A percentile compares a stretch with the other conserved stretches of the same genome.
Conservation (phyloP, 2,888 invertebrate genomes). For the Erynnis tages region DNA sequence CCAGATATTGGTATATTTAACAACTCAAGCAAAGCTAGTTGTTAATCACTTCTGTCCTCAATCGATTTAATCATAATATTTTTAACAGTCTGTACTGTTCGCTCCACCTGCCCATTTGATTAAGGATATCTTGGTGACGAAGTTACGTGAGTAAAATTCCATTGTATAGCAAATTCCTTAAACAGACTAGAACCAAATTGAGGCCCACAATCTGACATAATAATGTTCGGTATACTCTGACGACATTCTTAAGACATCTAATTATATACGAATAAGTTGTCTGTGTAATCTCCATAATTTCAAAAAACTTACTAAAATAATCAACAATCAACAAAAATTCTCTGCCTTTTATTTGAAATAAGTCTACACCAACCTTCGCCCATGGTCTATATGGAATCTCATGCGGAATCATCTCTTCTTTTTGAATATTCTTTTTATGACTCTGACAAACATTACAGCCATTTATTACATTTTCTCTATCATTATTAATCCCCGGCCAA, state of each 20-base stretch:
- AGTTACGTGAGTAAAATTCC: constrained; percentile 3
- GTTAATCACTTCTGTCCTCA: not conserved
- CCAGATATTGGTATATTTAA: not conserved
- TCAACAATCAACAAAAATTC: not conserved
- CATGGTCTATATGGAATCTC: not conserved
- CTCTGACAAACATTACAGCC: not conserved
- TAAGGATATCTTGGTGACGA: constrained; percentile 19
- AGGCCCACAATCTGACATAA: not conserved
- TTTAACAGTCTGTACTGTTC: constrained; percentile 15
- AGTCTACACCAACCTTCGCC: not conserved
- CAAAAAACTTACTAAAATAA: not conserved
- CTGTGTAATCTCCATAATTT: not conserved
- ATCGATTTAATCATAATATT: constrained; percentile 7
- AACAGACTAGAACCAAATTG: not conserved
- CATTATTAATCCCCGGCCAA: not conserved
- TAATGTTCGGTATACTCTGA: constrained; percentile 23
- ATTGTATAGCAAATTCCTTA: not conserved
- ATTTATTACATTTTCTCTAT: not conserved
- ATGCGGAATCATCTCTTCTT: not conserved
- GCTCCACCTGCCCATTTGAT: constrained; percentile 16
- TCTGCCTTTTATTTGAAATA: not conserved
- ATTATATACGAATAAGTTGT: not conserved
- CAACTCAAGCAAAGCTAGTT: not conserved
- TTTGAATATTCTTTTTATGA: not conserved
- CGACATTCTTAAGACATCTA: not conserved